A percentile compares a stretch with the other conserved stretches of the same genome.
Conservation (phyloP, 2,797 vertebrate genomes). For the Picus viridis region DNA sequence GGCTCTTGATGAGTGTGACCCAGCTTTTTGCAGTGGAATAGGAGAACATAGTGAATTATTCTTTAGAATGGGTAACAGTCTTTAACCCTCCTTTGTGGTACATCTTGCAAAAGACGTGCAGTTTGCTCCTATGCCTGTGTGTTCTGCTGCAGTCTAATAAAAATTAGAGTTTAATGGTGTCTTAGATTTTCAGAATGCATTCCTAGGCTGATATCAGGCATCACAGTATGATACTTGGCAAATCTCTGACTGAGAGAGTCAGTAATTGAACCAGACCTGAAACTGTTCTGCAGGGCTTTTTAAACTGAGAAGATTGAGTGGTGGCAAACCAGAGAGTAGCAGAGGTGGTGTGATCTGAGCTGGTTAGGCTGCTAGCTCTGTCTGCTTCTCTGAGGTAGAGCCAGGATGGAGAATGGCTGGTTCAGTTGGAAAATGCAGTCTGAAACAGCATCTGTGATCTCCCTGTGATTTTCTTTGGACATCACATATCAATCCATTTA, state of each 20-base stretch:
- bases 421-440: not conserved
- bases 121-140: not conserved
- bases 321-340: not conserved
- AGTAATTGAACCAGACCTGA: not conserved
- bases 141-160: not conserved
- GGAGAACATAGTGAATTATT: not conserved
- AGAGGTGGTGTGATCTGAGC: not conserved
- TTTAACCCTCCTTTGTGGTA: not conserved
- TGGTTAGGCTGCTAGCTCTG: not conserved
- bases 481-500: not conserved
- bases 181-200: not conserved
- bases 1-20: not conserved
- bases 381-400: not conserved
- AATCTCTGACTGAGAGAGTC: not conserved
- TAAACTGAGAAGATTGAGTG: not conserved
- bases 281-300: not conserved
- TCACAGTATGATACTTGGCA: not conserved
- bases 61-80: not conserved
- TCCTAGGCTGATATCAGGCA: not conserved
- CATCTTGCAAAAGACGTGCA: not conserved
- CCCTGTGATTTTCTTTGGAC: not conserved
- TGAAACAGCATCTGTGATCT: not conserved
- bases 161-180: not conserved
- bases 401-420: not conserved
- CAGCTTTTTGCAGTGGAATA: not conserved